Conservation (phyloP, 1,140 invertebrate genomes). For the Tribolium madens region DNA sequence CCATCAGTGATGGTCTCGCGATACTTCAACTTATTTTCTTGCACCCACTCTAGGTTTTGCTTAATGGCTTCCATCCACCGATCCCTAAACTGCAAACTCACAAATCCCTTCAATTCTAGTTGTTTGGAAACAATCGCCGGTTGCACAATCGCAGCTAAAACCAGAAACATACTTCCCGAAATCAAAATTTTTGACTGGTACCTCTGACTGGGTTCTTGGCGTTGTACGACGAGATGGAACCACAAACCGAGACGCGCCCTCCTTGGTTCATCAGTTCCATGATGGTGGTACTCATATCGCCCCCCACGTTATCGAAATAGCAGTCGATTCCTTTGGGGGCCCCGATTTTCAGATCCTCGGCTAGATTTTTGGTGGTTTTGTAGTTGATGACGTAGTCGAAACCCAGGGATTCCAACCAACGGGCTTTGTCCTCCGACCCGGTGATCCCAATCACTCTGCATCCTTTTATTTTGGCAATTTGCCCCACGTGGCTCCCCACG, state of each 20-base stretch:
- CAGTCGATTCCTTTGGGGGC: constrained; percentile 79
- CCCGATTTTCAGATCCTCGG: constrained; percentile 68
- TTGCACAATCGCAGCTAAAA: constrained; percentile 68
- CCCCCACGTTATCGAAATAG: constrained; percentile 80
- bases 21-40: constrained; percentile 72
- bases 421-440: constrained; percentile 76
- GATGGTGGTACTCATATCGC: constrained; percentile 72
- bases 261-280: constrained; percentile 72
- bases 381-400: constrained; percentile 80
- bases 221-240: constrained; percentile 69
- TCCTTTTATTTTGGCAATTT: constrained; percentile 77
- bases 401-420: constrained; percentile 74
- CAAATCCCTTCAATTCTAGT: constrained; percentile 73
- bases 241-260: constrained; percentile 73
- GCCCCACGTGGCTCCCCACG: constrained; percentile 78
- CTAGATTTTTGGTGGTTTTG: constrained; percentile 73
- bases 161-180: not conserved
- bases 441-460: constrained; percentile 78
- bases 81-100: constrained; percentile 67
- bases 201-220: constrained; percentile 51
- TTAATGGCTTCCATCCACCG: constrained; percentile 69
- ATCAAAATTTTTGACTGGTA: not conserved
- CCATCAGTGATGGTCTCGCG: constrained; percentile 73
- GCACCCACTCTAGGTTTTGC: constrained; percentile 71
- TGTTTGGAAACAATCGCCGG: constrained; percentile 68